These are phyloP conservation scores for Luidia sarsii DNA, from an alignment of 53 echinoderm and acorn worm genomes.

Conservation along the genomic window DNA sequence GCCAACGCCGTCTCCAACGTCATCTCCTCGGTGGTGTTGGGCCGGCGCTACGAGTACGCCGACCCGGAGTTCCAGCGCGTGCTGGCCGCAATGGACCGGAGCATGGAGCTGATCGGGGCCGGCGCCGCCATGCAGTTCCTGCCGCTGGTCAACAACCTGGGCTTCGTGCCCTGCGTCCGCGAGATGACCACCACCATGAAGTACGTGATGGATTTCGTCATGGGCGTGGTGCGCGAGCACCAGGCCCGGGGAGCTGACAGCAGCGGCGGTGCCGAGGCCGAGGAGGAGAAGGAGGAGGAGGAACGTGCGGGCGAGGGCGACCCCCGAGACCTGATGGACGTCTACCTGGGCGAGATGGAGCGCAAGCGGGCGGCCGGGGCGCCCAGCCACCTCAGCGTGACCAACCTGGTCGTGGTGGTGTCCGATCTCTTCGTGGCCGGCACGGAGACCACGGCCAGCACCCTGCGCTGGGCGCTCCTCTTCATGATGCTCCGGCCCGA, in stretches of 20 bases:
- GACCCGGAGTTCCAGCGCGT: conserved; percentile 57
- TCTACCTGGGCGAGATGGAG: conserved; percentile 62
- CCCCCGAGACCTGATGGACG: conserved; percentile 61
- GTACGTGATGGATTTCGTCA: conserved; percentile 51
- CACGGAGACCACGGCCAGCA: conserved; percentile 69
- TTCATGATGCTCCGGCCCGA: conserved; percentile 66
- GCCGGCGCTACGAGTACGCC: conserved; percentile 46
- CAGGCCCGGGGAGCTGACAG: conserved; percentile 19
- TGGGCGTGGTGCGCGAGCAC: conserved; percentile 53
- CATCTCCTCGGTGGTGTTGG: conserved; percentile 63
- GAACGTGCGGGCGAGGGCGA: no score
- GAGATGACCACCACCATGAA: conserved; percentile 40
- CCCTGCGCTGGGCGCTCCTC: conserved; percentile 63
- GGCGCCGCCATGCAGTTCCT: conserved; percentile 49
- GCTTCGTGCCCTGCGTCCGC: conserved; percentile 32
- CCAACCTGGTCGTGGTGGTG: conserved; percentile 52
- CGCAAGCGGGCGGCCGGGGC: conserved; percentile 21
- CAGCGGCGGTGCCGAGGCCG: conserved; percentile 14
- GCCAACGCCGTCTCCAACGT: conserved; percentile 65
- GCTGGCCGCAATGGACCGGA: conserved; percentile 50
- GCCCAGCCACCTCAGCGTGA: conserved; percentile 23
- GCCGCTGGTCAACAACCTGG: conserved; percentile 35
- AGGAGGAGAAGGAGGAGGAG: no score
- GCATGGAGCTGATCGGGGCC: conserved; percentile 40
- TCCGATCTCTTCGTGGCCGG: conserved; percentile 74